phyloP scores from a whole-genome alignment of 2,113 vertebrate species.

The Ploceus nigricollis region DNA sequence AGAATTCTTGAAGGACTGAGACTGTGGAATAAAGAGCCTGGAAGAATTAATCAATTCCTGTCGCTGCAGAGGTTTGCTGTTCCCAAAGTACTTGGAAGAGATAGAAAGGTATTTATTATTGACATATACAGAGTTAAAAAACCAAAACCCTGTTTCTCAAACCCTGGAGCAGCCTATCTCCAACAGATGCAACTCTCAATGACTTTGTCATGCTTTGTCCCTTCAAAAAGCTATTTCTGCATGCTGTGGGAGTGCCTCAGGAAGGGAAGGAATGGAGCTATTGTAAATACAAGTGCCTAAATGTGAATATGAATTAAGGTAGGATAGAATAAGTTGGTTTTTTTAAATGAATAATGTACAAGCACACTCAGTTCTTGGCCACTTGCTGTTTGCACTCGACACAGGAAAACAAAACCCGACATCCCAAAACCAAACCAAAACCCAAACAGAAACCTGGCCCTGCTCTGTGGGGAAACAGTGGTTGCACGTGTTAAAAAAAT shows the following conservation, averaged over 20 bases:
- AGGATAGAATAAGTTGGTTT: background rate
- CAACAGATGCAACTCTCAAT: conserved; percentile 11
- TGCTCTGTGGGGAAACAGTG: background rate
- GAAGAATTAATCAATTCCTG: background rate
- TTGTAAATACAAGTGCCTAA: conserved; percentile 42
- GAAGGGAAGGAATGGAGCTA: background rate
- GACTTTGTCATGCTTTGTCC: conserved; percentile 39
- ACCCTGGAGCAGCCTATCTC: background rate
- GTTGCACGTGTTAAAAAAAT: conserved; percentile 34
- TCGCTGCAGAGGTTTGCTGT: background rate
- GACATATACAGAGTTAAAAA: background rate
- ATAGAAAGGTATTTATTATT: background rate
- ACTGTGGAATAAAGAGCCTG: background rate
- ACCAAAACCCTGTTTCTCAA: background rate
- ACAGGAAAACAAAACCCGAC: background rate
- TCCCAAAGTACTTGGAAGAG: background rate
- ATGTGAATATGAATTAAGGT: conserved; percentile 27
- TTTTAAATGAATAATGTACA: background rate
- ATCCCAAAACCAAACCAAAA: background rate
- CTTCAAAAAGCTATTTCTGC: conserved; percentile 49
- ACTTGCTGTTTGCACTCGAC: background rate
- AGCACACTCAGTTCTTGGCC: background rate
- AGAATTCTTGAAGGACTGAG: background rate
- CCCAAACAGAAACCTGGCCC: background rate
- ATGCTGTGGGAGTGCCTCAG: conserved; percentile 8